Evolutionary conservation across 2,113 vertebrate genomes (phyloP).

Genomic region (Scolopax mira): DNA sequence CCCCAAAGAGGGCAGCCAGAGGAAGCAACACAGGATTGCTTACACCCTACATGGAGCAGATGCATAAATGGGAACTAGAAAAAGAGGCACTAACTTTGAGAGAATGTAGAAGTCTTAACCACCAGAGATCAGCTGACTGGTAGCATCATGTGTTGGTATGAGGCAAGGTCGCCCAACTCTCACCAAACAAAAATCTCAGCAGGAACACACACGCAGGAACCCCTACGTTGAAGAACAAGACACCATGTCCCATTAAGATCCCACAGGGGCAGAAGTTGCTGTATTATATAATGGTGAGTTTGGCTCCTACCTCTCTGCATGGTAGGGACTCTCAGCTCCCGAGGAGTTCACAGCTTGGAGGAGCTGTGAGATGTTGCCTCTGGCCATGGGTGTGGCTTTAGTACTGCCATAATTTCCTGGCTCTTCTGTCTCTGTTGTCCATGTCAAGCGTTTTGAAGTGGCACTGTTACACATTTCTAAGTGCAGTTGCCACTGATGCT

Average conservation of each 20-base stretch:
- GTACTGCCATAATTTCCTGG: slow-evolving; percentile 54
- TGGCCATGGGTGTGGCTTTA: slow-evolving; percentile 47
- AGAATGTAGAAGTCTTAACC: not conserved
- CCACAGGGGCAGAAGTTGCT: not conserved
- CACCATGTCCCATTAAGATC: not conserved
- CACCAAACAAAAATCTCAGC: slow-evolving; percentile 6
- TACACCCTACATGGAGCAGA: not conserved
- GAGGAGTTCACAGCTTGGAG: slow-evolving; percentile 17
- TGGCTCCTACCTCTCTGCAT: slow-evolving; percentile 47
- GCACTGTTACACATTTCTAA: slow-evolving; percentile 60
- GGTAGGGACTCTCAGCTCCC: slow-evolving; percentile 27
- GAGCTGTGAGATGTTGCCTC: slow-evolving; percentile 28
- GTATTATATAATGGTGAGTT: slow-evolving; percentile 21
- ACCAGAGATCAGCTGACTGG: slow-evolving; percentile 22
- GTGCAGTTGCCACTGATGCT: slow-evolving; percentile 59
- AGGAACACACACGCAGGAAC: not conserved
- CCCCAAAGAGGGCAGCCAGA: not conserved
- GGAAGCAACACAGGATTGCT: not conserved
- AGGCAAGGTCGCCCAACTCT: not conserved
- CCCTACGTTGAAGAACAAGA: not conserved
- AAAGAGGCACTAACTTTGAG: not conserved
- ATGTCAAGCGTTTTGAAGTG: slow-evolving; percentile 48
- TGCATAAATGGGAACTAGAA: not conserved
- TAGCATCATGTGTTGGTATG: not conserved
- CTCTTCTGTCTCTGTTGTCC: slow-evolving; percentile 41